phyloP scores from a whole-genome alignment of 2,113 vertebrate species.

The Rhynchomys soricoides region DNA sequence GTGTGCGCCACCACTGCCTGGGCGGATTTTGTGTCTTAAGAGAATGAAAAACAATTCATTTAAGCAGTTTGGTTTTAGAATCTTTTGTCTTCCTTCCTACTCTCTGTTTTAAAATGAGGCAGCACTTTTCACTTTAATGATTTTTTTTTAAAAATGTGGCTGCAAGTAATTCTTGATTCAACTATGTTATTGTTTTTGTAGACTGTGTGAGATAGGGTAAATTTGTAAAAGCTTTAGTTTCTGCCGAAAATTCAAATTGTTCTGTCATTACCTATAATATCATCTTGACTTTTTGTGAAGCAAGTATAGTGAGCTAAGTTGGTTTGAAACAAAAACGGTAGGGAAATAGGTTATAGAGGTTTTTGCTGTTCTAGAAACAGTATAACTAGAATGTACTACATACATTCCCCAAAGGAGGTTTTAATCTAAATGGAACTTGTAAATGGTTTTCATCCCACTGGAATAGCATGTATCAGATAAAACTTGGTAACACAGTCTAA shows the following conservation, averaged over 20 bases:
- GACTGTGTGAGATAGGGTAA: constrained; percentile 43
- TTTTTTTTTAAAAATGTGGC: not conserved
- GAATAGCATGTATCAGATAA: constrained; percentile 61
- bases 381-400: constrained; percentile 71
- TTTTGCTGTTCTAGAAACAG: constrained; percentile 74
- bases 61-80: constrained; percentile 43
- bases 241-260: constrained; percentile 7
- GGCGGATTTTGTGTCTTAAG: constrained; percentile 45
- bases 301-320: constrained; percentile 61
- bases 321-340: constrained; percentile 54
- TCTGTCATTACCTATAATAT: constrained; percentile 51
- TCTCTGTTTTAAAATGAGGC: constrained; percentile 34
- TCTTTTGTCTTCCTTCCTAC: not conserved
- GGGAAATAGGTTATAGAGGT: constrained; percentile 75
- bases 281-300: constrained; percentile 49
- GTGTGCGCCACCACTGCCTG: too few species aligned
- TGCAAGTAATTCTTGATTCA: constrained; percentile 44
- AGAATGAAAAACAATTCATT: constrained; percentile 15
- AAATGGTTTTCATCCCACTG: constrained; percentile 65
- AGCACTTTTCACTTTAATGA: not conserved
- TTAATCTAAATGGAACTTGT: constrained; percentile 71
- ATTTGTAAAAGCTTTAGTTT: constrained; percentile 52
- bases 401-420: constrained; percentile 75
- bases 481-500: constrained; percentile 53
- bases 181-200: constrained; percentile 28